Base-by-base conservation (phyloP, 2,888 invertebrate genomes). In the Cyaniris semiargus region DNA sequence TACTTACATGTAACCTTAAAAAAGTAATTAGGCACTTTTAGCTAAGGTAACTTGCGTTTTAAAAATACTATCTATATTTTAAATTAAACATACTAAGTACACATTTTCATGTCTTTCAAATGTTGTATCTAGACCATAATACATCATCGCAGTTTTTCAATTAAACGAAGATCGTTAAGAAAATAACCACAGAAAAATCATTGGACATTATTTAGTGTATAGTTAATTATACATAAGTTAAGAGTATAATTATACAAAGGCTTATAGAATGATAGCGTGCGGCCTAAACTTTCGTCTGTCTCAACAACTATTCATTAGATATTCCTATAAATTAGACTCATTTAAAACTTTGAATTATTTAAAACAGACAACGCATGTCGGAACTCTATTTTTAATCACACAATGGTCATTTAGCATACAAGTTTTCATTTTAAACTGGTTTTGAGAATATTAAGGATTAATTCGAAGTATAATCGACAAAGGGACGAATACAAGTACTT, bases 241-340 rank as follows among this genome's bases (percentile, higher is more conserved):
- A 53, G 48, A 53, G 48, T 48, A 15, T 48, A 34, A 38, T 71
- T 71, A 71, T 10, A 71, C 71, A 71, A 71, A 44, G 23, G 27
- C 53, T 74, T 53, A 74, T 74, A 74, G 48, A 74, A 74, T 53
- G 74, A 27, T 74, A 53, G 74, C 74, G 74, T 74, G 74, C 27
- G 74, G 48, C 10, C 23, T 27, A 74, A 31, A 6, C 13, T 60
- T 60, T 60, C 60, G 21, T 15, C 15, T 66, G 13, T 27, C 27
- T 10, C 8, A 27, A 15, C 13, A 27, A 15, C 6, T 27, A 66
- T 66, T 66, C 66, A 66, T 66, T 66, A 44, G 44, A 44, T 1
- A 0, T 44, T 44, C 44, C 10, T 66, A 66, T 27, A 66, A 15
- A 6, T 15, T 27, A 15, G 27, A 8, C n/a, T n/a, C 56, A 18